phyloP scores from a whole-genome alignment of 1,140 invertebrate genomes.

The Drosophila littoralis region DNA sequence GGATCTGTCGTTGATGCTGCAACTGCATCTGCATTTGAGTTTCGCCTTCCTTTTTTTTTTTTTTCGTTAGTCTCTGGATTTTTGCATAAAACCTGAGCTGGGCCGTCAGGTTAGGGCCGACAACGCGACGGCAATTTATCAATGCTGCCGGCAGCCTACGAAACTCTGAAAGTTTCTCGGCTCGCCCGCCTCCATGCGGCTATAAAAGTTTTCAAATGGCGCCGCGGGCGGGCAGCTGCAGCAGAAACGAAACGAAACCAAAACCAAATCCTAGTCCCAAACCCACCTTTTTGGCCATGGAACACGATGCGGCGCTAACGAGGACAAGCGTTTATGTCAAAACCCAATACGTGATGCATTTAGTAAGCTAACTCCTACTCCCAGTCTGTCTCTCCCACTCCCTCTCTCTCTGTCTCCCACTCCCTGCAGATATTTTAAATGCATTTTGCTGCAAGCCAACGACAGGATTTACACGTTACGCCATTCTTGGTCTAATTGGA shows the following conservation, averaged over 20 bases:
- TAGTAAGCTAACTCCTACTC: conserved; percentile 49
- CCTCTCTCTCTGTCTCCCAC: conserved; percentile 1
- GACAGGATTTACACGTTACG: conserved; percentile 73
- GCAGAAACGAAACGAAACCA: conserved; percentile 33
- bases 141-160: conserved; percentile 75
- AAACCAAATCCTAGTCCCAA: conserved; percentile 35
- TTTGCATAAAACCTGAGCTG: conserved; percentile 74
- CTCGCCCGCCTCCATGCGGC: conserved; percentile 29
- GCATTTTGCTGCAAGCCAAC: conserved; percentile 56
- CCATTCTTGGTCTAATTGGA: conserved; percentile 80
- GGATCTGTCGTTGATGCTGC: conserved; percentile 59
- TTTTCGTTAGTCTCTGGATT: conserved; percentile 31
- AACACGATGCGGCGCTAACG: conserved; percentile 80
- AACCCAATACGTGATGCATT: conserved; percentile 83
- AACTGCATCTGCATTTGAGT: conserved; percentile 42
- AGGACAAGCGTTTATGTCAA: conserved; percentile 83
- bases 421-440: conserved; percentile 59
- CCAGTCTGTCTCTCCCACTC: conserved; percentile 5
- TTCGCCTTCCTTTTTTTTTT: neutral
- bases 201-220: conserved; percentile 66
- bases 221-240: conserved; percentile 60
- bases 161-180: conserved; percentile 55
- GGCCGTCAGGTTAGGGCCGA: conserved; percentile 36
- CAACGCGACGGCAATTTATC: conserved; percentile 71
- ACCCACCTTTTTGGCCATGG: conserved; percentile 38